phyloP scores from a whole-genome alignment of 2,113 vertebrate species.

The Centropus bengalensis region DNA sequence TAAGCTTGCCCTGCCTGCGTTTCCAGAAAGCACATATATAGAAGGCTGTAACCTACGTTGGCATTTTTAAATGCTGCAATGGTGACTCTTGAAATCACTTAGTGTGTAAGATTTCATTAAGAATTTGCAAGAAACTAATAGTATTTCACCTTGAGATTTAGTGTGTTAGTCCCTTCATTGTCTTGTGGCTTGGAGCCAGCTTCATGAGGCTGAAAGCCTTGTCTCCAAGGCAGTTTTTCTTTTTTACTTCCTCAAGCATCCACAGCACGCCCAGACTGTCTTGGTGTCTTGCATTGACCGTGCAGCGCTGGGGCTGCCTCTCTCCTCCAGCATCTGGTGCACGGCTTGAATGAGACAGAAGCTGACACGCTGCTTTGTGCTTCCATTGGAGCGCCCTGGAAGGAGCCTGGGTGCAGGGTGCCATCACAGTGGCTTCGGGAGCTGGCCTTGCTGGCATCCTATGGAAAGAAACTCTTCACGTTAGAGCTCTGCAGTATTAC shows the following conservation, averaged over 20 bases:
- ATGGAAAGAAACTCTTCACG: accelerated
- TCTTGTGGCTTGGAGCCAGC: background rate
- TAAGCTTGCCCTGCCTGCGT: background rate
- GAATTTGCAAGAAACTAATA: background rate
- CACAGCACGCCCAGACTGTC: accelerated
- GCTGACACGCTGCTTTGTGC: background rate
- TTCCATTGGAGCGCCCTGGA: accelerated
- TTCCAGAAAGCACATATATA: background rate
- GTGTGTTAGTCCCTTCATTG: background rate
- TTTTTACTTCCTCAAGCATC: background rate
- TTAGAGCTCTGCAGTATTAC: background rate
- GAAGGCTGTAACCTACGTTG: background rate
- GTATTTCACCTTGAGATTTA: background rate
- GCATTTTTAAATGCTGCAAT: background rate
- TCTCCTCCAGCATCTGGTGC: background rate
- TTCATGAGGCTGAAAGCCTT: too few relatives aligned
- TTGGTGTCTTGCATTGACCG: too few relatives aligned
- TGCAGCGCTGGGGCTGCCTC: background rate
- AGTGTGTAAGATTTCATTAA: background rate
- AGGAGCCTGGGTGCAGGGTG: accelerated
- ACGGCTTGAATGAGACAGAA: background rate
- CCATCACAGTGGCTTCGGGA: background rate
- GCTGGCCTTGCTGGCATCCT: background rate
- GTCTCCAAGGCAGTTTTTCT: background rate
- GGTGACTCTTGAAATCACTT: background rate